A percentile compares a stretch with the other conserved stretches of the same genome.
phyloP scores from a whole-genome alignment of 2,113 vertebrate genomes.

The Pygoscelis antarcticus region DNA sequence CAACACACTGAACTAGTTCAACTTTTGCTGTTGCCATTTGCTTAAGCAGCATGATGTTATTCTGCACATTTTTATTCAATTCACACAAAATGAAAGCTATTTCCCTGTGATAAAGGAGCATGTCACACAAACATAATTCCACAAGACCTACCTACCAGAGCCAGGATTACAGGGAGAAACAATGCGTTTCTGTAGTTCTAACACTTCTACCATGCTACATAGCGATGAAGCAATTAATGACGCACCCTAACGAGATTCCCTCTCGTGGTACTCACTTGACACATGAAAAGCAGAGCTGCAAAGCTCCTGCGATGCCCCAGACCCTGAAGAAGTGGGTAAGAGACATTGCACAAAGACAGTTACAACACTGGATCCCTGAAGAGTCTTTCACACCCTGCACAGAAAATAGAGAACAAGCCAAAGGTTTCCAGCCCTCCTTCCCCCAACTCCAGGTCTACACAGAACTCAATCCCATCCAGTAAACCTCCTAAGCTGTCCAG shows the following conservation, averaged over 20 bases:
- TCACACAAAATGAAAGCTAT: background rate
- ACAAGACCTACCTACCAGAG: background rate
- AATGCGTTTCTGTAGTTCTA: rapidly evolving
- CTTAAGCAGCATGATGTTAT: background rate
- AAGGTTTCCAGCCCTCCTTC: background rate
- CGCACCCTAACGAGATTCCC: rapidly evolving
- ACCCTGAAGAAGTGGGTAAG: background rate
- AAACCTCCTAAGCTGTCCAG: background rate
- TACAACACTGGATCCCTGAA: background rate
- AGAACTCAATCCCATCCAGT: background rate
- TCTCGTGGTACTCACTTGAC: background rate
- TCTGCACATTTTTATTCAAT: background rate
- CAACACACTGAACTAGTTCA: background rate
- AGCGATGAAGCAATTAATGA: background rate
- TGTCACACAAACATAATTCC: background rate
- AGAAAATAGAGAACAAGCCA: background rate
- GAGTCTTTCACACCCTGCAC: background rate
- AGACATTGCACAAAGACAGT: background rate
- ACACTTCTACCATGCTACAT: background rate
- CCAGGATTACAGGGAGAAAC: background rate
- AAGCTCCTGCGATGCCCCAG: background rate
- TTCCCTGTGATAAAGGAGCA: background rate
- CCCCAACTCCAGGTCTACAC: background rate
- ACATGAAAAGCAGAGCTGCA: background rate
- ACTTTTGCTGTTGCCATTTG: background rate